These are phyloP conservation scores for Megastigmus dorsalis DNA, from an alignment of 2,888 invertebrate genomes.

Conservation along the genomic window DNA sequence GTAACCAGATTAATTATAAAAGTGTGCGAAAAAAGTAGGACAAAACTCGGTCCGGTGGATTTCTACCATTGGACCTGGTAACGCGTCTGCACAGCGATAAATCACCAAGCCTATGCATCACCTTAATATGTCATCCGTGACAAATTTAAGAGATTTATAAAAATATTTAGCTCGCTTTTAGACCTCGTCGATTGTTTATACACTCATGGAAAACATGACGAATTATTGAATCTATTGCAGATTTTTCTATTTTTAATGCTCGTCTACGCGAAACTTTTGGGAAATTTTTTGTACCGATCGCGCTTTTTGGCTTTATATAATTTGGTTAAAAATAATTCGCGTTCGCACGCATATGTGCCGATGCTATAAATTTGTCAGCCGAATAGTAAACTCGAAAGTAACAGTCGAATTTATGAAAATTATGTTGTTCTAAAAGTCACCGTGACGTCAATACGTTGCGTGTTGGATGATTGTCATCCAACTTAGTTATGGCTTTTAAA, in stretches of 20 bases:
- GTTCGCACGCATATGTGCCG: neutral
- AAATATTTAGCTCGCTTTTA: neutral
- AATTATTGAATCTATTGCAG: no score
- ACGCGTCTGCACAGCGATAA: slow-evolving; percentile 22
- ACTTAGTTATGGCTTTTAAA: no score
- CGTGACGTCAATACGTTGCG: neutral
- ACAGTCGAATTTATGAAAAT: neutral
- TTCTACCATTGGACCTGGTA: no score
- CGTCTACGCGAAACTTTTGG: no score
- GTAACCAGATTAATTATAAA: slow-evolving; percentile 33
- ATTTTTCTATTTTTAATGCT: no score
- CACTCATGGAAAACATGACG: no score
- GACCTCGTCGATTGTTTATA: neutral
- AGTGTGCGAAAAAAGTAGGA: slow-evolving; percentile 17
- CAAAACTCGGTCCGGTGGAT: neutral
- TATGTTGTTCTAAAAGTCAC: neutral
- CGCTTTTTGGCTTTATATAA: no score
- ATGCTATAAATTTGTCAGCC: neutral
- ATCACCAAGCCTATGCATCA: neutral
- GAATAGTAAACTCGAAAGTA: slow-evolving; percentile 4
- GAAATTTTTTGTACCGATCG: no score
- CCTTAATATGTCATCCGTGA: slow-evolving; percentile 13
- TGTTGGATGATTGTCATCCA: neutral
- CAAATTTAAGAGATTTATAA: slow-evolving; percentile 23
- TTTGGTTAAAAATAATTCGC: slow-evolving; percentile 29